These are phyloP conservation scores for Pachliopta kotzebuea DNA, from an alignment of 2,888 invertebrate species.

Conservation along the genomic window DNA sequence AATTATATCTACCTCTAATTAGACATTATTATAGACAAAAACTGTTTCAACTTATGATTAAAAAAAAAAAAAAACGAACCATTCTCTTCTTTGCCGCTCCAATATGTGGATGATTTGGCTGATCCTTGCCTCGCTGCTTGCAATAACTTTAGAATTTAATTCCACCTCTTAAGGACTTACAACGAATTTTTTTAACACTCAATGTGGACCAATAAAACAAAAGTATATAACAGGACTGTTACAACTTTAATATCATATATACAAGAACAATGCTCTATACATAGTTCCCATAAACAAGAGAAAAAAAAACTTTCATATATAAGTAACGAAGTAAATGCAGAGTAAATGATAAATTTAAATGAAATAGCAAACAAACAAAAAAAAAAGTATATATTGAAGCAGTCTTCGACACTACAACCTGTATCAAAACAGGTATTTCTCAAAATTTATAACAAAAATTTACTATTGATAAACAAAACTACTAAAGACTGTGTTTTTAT, in stretches of 20 bases:
- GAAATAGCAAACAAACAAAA: conserved; percentile 36
- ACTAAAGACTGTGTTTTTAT: too few relatives aligned
- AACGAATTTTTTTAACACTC: neutral
- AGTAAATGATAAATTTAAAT: conserved; percentile 54
- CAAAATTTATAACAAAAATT: too few relatives aligned
- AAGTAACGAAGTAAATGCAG: conserved; percentile 56
- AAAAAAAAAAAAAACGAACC: conserved; percentile 62
- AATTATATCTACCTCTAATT: conserved; percentile 48
- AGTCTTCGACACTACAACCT: conserved; percentile 13
- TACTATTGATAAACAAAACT: too few relatives aligned
- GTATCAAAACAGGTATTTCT: neutral
- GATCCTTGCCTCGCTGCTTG: conserved; percentile 78
- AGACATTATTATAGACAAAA: conserved; percentile 37
- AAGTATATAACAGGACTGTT: conserved; percentile 44
- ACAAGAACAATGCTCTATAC: conserved; percentile 36
- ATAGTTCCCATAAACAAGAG: conserved; percentile 25
- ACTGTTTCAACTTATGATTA: conserved; percentile 31
- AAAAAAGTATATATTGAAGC: conserved; percentile 34
- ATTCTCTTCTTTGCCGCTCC: conserved; percentile 76
- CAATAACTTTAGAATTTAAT: conserved; percentile 67
- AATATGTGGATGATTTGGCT: conserved; percentile 68
- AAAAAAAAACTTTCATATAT: conserved; percentile 29
- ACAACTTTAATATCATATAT: conserved; percentile 67
- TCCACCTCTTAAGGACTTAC: conserved; percentile 3
- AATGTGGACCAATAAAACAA: conserved; percentile 40